A percentile compares a stretch with the other conserved stretches of the same genome.
phyloP scores from a whole-genome alignment of 2,888 invertebrate species.

The Rhagium mordax region DNA sequence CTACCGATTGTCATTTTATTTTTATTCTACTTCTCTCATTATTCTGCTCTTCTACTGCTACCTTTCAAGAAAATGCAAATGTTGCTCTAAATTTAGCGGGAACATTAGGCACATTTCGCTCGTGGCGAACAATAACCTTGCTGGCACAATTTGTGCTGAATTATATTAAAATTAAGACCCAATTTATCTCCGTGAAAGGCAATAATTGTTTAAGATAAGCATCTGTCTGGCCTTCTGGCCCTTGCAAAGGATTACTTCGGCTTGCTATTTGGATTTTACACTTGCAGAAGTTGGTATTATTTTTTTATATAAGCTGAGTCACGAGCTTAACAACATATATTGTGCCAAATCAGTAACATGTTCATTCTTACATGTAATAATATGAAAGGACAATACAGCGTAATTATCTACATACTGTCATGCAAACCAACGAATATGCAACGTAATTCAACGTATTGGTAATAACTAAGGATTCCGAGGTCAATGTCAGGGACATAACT shows the following conservation, averaged over 20 bases:
- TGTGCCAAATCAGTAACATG: neutral
- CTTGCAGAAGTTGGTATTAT: neutral
- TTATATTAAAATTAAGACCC: neutral
- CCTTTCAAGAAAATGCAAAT: too few species aligned
- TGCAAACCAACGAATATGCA: slow-evolving; percentile 39
- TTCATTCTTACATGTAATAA: too few species aligned
- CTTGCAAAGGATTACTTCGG: neutral
- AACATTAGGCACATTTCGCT: too few species aligned
- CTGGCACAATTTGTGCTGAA: neutral
- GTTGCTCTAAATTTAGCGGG: too few species aligned
- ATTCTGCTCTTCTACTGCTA: too few species aligned
- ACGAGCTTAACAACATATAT: neutral
- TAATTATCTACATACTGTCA: too few species aligned
- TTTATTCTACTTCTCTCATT: too few species aligned
- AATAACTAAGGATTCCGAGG: slow-evolving; percentile 38
- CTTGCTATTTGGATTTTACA: neutral
- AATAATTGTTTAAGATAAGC: neutral
- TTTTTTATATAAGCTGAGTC: neutral
- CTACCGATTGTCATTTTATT: too few species aligned
- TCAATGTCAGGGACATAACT: slow-evolving; percentile 35
- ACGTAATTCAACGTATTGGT: slow-evolving; percentile 44
- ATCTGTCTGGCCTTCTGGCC: neutral
- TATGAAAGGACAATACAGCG: too few species aligned
- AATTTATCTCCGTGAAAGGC: neutral
- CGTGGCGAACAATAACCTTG: neutral